Percentiles rank a stretch among this genome's conserved stretches.
Conservation (phyloP, 2,113 vertebrate genomes). For the cattle (Bos taurus) region ARS-UCD2.0 NC_037350.1:32525501-32526000, state of each 20-base stretch:
- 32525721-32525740: neutral
- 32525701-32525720: neutral
- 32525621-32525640: neutral
- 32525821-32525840: neutral
- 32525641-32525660: neutral
- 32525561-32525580: neutral
- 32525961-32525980: neutral
- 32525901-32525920: neutral
- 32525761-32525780: neutral
- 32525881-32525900: neutral
- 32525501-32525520: neutral
- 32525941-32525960: neutral
- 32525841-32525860: neutral
- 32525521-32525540: neutral
- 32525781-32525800: neutral
- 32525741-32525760: neutral
- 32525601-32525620: fast-evolving
- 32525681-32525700: neutral
- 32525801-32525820: neutral
- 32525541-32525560: neutral
- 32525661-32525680: neutral
- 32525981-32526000: neutral
- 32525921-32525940: neutral
- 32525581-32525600: neutral
- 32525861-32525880: neutral